Conservation (phyloP, 2,797 vertebrate genomes). For the Syngnathus acus region DNA sequence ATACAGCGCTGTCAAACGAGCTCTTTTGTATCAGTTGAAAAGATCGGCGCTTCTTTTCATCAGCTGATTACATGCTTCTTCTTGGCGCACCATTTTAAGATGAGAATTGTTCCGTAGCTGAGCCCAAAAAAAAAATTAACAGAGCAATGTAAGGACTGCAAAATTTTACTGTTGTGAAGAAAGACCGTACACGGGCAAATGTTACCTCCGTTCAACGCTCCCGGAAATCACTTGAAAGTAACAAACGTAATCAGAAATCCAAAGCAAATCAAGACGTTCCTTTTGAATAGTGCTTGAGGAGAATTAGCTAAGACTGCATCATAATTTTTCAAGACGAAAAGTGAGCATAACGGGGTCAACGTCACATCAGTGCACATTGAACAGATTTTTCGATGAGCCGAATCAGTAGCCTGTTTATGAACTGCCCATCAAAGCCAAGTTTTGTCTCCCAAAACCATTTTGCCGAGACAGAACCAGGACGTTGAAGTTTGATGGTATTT, state of each 20-base stretch:
- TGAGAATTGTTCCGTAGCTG: not conserved
- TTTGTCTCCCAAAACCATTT: not conserved
- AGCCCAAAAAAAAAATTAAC: not conserved
- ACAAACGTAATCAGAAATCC: too few species aligned
- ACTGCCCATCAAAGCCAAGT: not conserved
- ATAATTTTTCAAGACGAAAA: not conserved
- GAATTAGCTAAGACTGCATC: too few species aligned
- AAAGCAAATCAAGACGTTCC: not conserved
- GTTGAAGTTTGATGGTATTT: too few species aligned
- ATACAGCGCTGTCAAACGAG: not conserved
- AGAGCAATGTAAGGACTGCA: not conserved
- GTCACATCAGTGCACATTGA: not conserved
- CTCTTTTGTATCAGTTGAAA: slow-evolving; percentile 1
- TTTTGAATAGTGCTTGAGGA: not conserved
- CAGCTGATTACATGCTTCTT: not conserved
- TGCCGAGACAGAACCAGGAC: too few species aligned
- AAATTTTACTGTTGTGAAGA: too few species aligned
- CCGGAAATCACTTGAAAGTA: too few species aligned
- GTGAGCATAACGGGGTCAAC: not conserved
- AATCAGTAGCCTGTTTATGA: not conserved
- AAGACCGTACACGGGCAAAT: too few species aligned
- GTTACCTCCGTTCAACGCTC: too few species aligned
- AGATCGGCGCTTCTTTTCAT: not conserved
- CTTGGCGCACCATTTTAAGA: not conserved
- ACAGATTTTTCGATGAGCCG: not conserved